Conservation (phyloP, 2,113 vertebrate genomes). For the Bothrops jararaca region DNA sequence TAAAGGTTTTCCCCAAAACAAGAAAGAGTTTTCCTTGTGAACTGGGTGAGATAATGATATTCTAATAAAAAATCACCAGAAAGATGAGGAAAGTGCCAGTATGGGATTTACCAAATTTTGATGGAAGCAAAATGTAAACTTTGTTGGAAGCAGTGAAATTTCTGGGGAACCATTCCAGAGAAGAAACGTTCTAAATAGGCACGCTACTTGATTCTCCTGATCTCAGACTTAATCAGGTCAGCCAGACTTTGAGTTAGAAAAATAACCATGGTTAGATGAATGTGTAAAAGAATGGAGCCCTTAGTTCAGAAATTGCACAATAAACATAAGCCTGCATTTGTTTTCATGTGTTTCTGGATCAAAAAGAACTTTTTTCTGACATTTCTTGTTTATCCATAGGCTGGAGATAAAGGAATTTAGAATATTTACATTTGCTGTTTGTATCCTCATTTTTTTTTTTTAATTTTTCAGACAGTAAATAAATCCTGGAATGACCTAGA, state of each 20-base stretch:
- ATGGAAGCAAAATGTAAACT: not conserved
- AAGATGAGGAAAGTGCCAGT: not conserved
- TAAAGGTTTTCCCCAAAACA: not conserved
- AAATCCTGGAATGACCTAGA: slow-evolving; percentile 89
- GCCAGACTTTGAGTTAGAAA: not conserved
- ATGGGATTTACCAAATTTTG: not conserved
- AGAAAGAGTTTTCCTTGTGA: not conserved
- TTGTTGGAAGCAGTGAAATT: not conserved
- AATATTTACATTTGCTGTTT: not conserved
- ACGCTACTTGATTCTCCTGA: not conserved
- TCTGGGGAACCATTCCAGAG: not conserved
- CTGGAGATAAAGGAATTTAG: not conserved
- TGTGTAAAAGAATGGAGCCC: not conserved
- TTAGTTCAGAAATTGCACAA: not conserved
- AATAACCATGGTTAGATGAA: not conserved
- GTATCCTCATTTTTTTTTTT: not conserved
- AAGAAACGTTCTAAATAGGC: not conserved
- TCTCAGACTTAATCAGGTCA: not conserved
- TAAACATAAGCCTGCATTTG: not conserved
- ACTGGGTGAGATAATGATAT: not conserved
- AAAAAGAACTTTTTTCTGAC: not conserved
- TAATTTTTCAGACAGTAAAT: slow-evolving; percentile 82
- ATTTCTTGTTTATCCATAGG: not conserved
- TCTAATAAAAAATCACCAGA: not conserved
- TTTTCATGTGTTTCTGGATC: not conserved